Evolutionary conservation across 2,888 invertebrate species (phyloP), one percentile per base, ranked within the genome.

Genomic region (Miltochrista miniata): DNA sequence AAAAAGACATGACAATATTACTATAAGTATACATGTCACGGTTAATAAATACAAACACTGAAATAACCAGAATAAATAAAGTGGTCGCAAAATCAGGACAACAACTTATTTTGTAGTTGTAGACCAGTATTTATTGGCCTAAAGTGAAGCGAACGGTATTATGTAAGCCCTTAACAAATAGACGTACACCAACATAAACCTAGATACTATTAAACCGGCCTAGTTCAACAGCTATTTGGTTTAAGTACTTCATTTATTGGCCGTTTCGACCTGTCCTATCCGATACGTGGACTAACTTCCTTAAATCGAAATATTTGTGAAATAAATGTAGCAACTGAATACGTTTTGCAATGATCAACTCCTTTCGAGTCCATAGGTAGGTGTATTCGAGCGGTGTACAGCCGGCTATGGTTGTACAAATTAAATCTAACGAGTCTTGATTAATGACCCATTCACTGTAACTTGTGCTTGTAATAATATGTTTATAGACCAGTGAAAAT

Each of bases 241-340:
- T 69, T 69, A n/a, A n/a, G n/a, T n/a, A 72, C 59, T 68, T 66
- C 75, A 76, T 68, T 63, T 64, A 65, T 61, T 59, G 52, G 52
- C 61, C 49, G 55, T 59, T 60, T 57, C 56, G 56, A 68, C 66
- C 58, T 66, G 68, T 71, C 63, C 67, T 60, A 68, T 64, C 58
- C 69, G 67, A 70, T 66, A 68, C 59, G 58, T 59, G 60, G 45
- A 66, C 67, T 71, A 64, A 74, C 75, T 76, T 74, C 71, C 70
- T 64, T 64, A 65, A 65, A 57, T 43, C 54, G 55, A 68, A 65
- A 54, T 52, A 61, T 63, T 56, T 53, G 40, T 48, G 52, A 44
- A 60, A 58, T 14, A 15, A 10, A 46, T 68, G 55, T 57, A 60
- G 55, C 47, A 67, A 60, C 49, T 18, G 7, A 18, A n/a, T 38